Evolutionary conservation across 2,113 vertebrate genomes (phyloP), one percentile per base, ranked within the genome.

Genomic region (Pangasianodon gigas): DNA sequence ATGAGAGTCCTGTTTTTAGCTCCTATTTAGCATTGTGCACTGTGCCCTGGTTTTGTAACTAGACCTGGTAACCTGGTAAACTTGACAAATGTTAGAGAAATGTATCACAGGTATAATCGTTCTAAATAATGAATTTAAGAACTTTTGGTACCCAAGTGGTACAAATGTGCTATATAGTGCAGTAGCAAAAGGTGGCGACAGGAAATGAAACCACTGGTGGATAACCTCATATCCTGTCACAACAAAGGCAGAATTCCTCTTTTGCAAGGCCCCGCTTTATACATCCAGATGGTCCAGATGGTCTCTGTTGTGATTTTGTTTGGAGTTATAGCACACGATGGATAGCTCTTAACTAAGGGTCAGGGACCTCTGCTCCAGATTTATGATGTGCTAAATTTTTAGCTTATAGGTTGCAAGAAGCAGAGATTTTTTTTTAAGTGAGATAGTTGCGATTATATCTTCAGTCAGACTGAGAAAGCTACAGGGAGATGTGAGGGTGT

Each of bases 151-250:
- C 19, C 9, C 1, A 60, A 24, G 41, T 24, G 74, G 41, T 41
- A 62, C 56, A 19, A 24, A 24, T 86, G 52, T 74, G 32, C 48
- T 41, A 16, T 54, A 24, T 56, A 51, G 37, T 37, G 71, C 32
- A 87, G 54, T 80, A 65, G 77, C 74, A 11, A 85, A 48, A 80
- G 71, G 29, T 84, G 44, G 46, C 26, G 16, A 54, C 54, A 84
- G 83, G 67, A 91, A 88, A 88, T 77, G 41, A 90, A 92, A 91
- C 84, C 24, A 44, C 77, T 56, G 9, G 62, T 21, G 14, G 24
- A 62, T 87, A 80, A 90, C 80, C 79, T 92, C 52, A 87, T 87
- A 71, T 91, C 89, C 71, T 91, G 69, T 81, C 60, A 37, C 46
- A 48, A 62, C 56, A 88, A 90, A 88, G 65, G 26, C 52, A 90